A percentile compares a stretch with the other conserved stretches of the same genome.
These are phyloP conservation scores for Polyploca ridens DNA, from an alignment of 2,888 invertebrate genomes.

Conservation along the genomic window DNA sequence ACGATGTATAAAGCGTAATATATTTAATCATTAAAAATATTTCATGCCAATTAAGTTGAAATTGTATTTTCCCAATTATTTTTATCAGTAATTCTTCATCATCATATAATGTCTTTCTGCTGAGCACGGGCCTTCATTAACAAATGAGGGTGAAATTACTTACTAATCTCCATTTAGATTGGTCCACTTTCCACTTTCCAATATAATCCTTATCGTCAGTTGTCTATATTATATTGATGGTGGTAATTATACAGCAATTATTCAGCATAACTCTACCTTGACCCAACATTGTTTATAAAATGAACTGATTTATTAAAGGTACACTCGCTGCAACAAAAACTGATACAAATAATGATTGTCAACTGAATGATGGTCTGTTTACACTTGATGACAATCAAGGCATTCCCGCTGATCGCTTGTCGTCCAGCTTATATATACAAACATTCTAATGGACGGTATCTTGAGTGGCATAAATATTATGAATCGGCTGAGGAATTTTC, in stretches of 20 bases:
- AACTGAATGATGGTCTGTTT: slow-evolving; percentile 21
- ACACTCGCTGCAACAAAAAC: slow-evolving; percentile 1
- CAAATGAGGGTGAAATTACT: no score
- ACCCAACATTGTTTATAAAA: background rate
- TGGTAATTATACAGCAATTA: background rate
- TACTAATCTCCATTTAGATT: no score
- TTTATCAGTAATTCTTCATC: no score
- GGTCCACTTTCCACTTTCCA: no score
- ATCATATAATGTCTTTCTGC: no score
- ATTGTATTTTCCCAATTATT: no score
- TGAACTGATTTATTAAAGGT: background rate
- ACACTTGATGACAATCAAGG: slow-evolving; percentile 27
- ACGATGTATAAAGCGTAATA: background rate
- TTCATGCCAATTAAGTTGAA: no score
- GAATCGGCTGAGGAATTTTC: background rate
- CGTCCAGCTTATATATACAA: slow-evolving; percentile 27
- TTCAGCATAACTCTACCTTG: background rate
- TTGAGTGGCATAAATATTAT: slow-evolving; percentile 7
- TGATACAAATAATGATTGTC: background rate
- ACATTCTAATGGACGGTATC: slow-evolving; percentile 17
- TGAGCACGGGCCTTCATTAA: no score
- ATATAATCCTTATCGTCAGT: no score
- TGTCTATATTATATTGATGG: no score
- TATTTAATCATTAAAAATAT: no score
- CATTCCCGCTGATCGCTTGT: slow-evolving; percentile 27